Conservation (phyloP, 1,140 invertebrate species). For the Parasteatoda tepidariorum region DNA sequence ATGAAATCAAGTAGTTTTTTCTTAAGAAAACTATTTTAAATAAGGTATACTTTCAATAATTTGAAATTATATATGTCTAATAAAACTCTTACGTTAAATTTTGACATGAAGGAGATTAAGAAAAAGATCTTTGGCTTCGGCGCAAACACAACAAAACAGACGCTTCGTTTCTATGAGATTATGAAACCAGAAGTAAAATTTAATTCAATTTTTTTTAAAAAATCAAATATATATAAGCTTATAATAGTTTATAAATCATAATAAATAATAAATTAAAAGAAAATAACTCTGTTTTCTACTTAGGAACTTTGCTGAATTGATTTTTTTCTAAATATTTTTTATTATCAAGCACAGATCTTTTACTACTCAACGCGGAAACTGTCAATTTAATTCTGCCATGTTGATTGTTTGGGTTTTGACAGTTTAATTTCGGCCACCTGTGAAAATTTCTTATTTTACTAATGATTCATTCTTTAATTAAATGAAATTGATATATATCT, state of each 20-base stretch:
- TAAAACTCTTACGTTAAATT: too few species aligned
- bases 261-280: not conserved
- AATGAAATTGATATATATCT: too few species aligned
- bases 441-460: too few species aligned
- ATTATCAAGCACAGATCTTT: not conserved
- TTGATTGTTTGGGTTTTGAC: conserved; percentile 31
- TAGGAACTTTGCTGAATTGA: too few species aligned
- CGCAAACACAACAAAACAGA: not conserved
- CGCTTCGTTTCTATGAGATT: not conserved
- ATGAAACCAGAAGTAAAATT: not conserved
- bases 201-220: not conserved
- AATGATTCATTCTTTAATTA: too few species aligned
- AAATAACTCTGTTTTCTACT: too few species aligned
- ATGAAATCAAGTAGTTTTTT: too few species aligned
- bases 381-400: conserved; percentile 52
- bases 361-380: conserved; percentile 36
- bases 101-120: too few species aligned
- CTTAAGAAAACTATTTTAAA: too few species aligned
- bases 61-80: too few species aligned
- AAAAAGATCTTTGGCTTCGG: too few species aligned
- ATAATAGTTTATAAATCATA: not conserved
- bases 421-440: not conserved
- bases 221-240: not conserved
- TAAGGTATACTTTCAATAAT: too few species aligned
- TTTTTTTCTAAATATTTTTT: not conserved